A percentile compares a stretch with the other conserved stretches of the same genome.
These are phyloP conservation scores for Nothoprocta perdicaria DNA, from an alignment of 2,113 vertebrate genomes.

Conservation along the genomic window DNA sequence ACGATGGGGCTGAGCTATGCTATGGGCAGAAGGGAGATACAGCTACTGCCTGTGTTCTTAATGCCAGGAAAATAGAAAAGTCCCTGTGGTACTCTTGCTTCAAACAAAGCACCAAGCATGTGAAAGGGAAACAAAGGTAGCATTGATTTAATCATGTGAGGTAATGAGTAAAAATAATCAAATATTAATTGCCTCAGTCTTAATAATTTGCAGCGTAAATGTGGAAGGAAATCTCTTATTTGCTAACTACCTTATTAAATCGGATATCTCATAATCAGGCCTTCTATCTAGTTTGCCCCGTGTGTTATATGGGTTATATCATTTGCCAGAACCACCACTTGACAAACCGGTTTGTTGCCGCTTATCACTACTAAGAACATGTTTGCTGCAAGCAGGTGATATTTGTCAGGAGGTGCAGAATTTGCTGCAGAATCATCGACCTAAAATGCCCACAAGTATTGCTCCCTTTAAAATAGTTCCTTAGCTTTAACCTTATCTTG, in stretches of 20 bases:
- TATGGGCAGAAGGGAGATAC: background rate
- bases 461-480: constrained; percentile 45
- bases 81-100: background rate
- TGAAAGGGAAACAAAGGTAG: background rate
- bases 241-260: background rate
- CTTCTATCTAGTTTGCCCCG: background rate
- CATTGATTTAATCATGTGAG: background rate
- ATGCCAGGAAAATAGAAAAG: background rate
- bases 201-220: background rate
- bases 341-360: background rate
- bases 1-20: background rate
- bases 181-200: background rate
- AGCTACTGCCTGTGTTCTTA: background rate
- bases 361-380: background rate
- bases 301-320: background rate
- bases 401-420: background rate
- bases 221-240: background rate
- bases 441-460: constrained; percentile 38
- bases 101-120: background rate
- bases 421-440: background rate
- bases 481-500: constrained; percentile 46
- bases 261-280: background rate
- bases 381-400: constrained; percentile 16
- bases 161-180: background rate
- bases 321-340: background rate